Conservation (phyloP, 2,888 invertebrate species). For the Panorpa germanica region DNA sequence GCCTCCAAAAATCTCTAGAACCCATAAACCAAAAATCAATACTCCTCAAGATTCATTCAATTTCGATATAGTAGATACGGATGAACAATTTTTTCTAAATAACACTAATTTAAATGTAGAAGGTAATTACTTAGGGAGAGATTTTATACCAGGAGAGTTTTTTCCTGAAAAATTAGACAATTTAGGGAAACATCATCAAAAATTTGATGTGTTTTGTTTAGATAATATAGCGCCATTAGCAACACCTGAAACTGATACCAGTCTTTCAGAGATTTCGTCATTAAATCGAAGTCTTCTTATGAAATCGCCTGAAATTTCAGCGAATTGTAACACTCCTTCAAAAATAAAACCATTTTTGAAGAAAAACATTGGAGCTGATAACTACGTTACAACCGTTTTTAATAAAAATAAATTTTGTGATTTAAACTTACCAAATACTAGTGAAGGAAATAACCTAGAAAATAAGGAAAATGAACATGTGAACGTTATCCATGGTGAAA, state of each 20-base stretch:
- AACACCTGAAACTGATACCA: conserved; percentile 39
- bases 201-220: conserved; percentile 19
- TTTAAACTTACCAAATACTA: too few relatives aligned
- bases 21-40: conserved; percentile 34
- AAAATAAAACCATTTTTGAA: conserved; percentile 37
- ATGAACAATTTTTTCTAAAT: conserved; percentile 35
- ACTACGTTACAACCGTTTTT: conserved; percentile 48
- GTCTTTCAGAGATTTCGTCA: conserved; percentile 30
- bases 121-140: conserved; percentile 16
- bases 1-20: conserved; percentile 49
- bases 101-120: conserved; percentile 1
- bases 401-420: conserved; percentile 23
- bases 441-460: conserved; percentile 29
- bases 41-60: conserved; percentile 60
- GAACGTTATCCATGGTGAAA: too few relatives aligned
- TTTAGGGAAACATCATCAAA: conserved; percentile 22
- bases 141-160: conserved; percentile 31
- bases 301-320: conserved; percentile 25
- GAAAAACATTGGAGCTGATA: conserved; percentile 51
- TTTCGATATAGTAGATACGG: conserved; percentile 70
- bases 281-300: conserved; percentile 27
- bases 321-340: conserved; percentile 23
- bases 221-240: conserved; percentile 29
- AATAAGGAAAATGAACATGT: conserved; percentile 30
- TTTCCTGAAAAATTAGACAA: conserved; percentile 22